Evolutionary conservation across 2,888 invertebrate genomes (phyloP).

Genomic region (Leucoptera coffeella): DNA sequence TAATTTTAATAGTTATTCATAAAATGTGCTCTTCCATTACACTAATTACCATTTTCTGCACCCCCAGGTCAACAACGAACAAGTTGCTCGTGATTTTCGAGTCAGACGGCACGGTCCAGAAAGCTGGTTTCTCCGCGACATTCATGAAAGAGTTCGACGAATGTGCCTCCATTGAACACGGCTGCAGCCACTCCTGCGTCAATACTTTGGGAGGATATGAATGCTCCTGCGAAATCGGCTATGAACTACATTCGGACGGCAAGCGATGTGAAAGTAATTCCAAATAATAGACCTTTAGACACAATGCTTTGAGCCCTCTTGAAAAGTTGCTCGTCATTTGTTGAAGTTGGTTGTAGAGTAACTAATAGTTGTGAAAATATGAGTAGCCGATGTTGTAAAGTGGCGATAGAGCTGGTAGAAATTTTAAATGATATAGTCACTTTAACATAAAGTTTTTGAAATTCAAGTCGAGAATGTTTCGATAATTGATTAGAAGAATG

Average conservation of each 20-base stretch:
- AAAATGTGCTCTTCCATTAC: too few relatives aligned
- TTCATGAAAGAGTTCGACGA: constrained; percentile 98
- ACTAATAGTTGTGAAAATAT: too few relatives aligned
- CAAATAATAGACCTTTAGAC: too few relatives aligned
- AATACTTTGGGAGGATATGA: constrained; percentile 88
- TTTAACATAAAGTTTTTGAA: too few relatives aligned
- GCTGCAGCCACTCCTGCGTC: constrained; percentile 93
- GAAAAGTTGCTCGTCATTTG: too few relatives aligned
- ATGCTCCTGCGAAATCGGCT: constrained; percentile 93
- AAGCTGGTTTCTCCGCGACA: constrained; percentile 93
- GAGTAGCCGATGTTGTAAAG: not conserved
- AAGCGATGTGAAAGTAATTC: constrained; percentile 91
- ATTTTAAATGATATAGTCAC: too few relatives aligned
- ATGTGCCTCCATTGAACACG: constrained; percentile 83
- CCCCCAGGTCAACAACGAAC: constrained; percentile 76
- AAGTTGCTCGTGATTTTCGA: constrained; percentile 91
- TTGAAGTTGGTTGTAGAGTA: too few relatives aligned
- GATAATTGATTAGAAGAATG: too few relatives aligned
- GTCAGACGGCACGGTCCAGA: constrained; percentile 95
- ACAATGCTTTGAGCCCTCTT: too few relatives aligned
- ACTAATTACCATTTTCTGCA: constrained; percentile 4
- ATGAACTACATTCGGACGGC: constrained; percentile 93
- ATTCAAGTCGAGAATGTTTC: too few relatives aligned
- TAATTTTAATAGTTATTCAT: too few relatives aligned
- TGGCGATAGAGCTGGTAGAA: too few relatives aligned